A percentile compares a stretch with the other conserved stretches of the same genome.
These are phyloP conservation scores for Tringa solitaria DNA, from an alignment of 2,113 vertebrate genomes.

Conservation along the genomic window DNA sequence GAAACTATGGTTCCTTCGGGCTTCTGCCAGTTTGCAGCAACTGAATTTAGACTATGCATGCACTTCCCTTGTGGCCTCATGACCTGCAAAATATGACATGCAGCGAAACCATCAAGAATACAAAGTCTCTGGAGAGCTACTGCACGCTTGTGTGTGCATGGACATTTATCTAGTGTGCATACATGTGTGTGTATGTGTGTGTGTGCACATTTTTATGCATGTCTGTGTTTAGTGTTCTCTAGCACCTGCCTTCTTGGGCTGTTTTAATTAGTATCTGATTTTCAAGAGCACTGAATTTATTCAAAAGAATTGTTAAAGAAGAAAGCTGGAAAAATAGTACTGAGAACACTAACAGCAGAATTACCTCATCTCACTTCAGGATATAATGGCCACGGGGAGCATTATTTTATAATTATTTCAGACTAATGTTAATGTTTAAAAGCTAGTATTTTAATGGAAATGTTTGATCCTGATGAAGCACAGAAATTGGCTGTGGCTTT, in stretches of 20 bases:
- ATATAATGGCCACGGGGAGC: neutral
- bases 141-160: neutral
- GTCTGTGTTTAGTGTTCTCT: neutral
- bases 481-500: slow-evolving; percentile 39
- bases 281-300: slow-evolving; percentile 18
- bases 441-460: slow-evolving; percentile 59
- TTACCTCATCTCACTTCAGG: neutral
- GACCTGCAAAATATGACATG: neutral
- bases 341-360: slow-evolving; percentile 19
- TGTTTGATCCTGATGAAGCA: slow-evolving; percentile 49
- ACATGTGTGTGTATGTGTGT: rapidly evolving
- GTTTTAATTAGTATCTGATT: slow-evolving; percentile 40
- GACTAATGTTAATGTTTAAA: slow-evolving; percentile 54
- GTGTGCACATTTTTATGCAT: neutral
- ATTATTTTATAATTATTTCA: slow-evolving; percentile 65
- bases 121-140: neutral
- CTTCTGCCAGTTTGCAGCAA: neutral
- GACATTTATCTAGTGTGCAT: neutral
- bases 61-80: neutral
- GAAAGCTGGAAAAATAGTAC: neutral
- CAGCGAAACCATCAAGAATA: neutral
- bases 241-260: neutral
- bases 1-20: neutral
- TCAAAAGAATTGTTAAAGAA: neutral
- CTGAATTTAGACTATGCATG: neutral